These are phyloP conservation scores for Chironomus tentans DNA, from an alignment of 2,888 invertebrate species.

Conservation along the genomic window DNA sequence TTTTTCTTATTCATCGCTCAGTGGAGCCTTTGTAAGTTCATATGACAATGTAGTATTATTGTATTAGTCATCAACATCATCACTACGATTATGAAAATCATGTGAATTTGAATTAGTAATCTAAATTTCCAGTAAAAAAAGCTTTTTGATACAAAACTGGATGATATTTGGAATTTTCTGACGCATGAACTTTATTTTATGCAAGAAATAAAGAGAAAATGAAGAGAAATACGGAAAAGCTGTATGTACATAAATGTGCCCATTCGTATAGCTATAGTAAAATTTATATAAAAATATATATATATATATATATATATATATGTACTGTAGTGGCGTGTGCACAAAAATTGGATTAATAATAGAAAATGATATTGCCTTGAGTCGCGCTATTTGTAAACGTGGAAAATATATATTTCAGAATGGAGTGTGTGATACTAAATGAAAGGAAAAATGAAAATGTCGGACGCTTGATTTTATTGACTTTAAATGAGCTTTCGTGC, in stretches of 20 bases:
- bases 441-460: not conserved
- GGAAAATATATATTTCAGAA: not conserved
- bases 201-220: no score
- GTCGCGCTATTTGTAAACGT: not conserved
- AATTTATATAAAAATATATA: no score
- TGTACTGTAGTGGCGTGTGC: slow-evolving; percentile 4
- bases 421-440: not conserved
- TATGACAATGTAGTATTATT: not conserved
- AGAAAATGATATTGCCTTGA: slow-evolving; percentile 15
- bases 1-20: not conserved
- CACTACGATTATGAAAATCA: not conserved
- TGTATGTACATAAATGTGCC: not conserved
- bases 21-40: not conserved
- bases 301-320: no score
- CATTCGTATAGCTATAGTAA: not conserved
- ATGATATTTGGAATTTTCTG: not conserved
- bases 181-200: not conserved
- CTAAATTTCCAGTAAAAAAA: not conserved
- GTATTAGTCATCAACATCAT: not conserved
- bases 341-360: slow-evolving; percentile 23
- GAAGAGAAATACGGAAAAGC: not conserved
- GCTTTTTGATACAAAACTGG: not conserved
- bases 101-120: not conserved
- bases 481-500: not conserved
- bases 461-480: not conserved